phyloP scores from a whole-genome alignment of 2,888 invertebrate genomes.

The Odontomyia ornata region DNA sequence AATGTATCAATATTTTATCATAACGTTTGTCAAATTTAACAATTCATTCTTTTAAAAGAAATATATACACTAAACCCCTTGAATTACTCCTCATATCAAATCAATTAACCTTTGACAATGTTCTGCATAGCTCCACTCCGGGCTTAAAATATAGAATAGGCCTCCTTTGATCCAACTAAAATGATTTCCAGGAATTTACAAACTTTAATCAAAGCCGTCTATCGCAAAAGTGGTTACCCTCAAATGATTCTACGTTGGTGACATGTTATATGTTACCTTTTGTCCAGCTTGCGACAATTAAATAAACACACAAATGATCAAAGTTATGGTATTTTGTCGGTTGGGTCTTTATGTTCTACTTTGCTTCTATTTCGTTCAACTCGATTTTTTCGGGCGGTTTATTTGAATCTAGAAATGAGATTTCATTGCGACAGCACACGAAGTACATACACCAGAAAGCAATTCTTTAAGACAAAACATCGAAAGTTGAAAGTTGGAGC shows the following conservation, averaged over 20 bases:
- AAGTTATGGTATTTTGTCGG: background rate
- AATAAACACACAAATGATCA: background rate
- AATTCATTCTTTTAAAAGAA: no score
- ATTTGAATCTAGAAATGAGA: constrained; percentile 23
- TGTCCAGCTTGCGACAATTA: constrained; percentile 6
- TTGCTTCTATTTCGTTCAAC: background rate
- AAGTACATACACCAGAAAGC: background rate
- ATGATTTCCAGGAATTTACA: no score
- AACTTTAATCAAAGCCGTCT: no score
- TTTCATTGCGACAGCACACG: background rate
- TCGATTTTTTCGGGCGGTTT: constrained; percentile 8
- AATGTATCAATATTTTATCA: no score
- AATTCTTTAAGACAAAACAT: background rate
- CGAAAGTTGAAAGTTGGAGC: background rate
- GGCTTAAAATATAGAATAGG: no score
- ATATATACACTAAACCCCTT: no score
- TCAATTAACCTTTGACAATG: no score
- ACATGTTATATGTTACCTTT: constrained; percentile 14
- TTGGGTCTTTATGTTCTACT: background rate
- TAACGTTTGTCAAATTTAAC: no score
- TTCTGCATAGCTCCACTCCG: no score
- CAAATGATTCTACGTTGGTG: background rate
- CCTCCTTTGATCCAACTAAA: no score
- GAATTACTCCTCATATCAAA: no score
- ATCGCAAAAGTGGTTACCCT: no score